Evolutionary conservation across 2,797 vertebrate species (phyloP).

Genomic region (Nasua narica): DNA sequence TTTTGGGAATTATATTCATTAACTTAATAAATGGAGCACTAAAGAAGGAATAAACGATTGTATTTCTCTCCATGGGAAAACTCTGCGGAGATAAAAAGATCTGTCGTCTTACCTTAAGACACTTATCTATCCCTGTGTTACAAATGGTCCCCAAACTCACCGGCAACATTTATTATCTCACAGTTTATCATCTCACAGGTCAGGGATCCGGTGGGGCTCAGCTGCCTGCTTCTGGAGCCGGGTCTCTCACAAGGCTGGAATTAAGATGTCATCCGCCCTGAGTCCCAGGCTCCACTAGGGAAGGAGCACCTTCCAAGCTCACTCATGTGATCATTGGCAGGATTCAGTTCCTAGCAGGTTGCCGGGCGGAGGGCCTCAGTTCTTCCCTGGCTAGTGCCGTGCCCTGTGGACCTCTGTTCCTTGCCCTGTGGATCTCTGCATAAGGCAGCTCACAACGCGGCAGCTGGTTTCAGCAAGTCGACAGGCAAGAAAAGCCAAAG

Average conservation of each 20-base stretch:
- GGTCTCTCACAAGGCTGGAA: neutral
- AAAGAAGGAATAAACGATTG: conserved; percentile 35
- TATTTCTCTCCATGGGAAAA: neutral
- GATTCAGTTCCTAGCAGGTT: neutral
- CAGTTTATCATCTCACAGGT: neutral
- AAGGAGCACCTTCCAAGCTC: neutral
- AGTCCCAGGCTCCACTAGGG: neutral
- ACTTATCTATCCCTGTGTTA: neutral
- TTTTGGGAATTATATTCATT: conserved; percentile 8
- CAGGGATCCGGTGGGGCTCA: neutral
- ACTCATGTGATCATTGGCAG: neutral
- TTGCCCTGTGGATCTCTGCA: neutral
- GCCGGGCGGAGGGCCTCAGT: neutral
- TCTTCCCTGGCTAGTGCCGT: neutral
- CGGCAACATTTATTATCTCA: neutral
- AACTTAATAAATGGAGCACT: conserved; percentile 47
- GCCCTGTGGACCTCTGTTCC: neutral
- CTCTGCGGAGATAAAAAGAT: neutral
- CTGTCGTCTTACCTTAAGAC: neutral
- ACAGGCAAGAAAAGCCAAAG: neutral
- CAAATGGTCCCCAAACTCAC: neutral
- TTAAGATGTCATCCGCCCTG: neutral
- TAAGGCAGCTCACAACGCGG: neutral
- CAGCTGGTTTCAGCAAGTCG: neutral
- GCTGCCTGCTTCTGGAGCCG: neutral